Conservation (phyloP, 2,797 vertebrate genomes). For the Intellagama lesueurii region DNA sequence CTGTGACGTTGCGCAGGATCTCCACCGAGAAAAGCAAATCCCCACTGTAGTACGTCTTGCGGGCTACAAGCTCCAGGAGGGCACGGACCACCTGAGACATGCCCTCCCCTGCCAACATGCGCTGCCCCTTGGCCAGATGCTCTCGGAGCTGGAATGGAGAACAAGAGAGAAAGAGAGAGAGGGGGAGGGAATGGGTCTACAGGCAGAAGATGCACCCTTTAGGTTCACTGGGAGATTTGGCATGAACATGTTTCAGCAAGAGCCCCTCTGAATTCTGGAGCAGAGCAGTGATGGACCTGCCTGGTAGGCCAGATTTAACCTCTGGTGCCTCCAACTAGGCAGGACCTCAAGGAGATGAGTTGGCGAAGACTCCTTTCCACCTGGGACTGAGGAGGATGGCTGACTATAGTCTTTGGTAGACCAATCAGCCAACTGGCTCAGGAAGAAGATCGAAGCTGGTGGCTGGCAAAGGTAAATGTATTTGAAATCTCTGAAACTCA, state of each 20-base stretch:
- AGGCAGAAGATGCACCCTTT: background rate
- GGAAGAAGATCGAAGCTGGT: no score
- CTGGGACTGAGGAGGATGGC: no score
- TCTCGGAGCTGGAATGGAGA: slow-evolving; percentile 87
- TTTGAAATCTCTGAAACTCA: no score
- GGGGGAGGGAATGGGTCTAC: background rate
- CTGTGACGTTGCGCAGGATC: slow-evolving; percentile 99
- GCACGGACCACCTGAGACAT: slow-evolving; percentile 99
- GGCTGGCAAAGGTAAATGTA: no score
- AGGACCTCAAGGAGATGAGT: no score
- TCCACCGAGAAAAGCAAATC: slow-evolving; percentile 99
- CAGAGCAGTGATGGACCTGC: no score
- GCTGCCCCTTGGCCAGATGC: slow-evolving; percentile 98
- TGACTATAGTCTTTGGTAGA: no score
- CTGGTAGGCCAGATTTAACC: no score
- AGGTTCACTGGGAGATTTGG: background rate
- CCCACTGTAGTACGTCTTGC: slow-evolving; percentile 96
- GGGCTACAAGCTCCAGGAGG: slow-evolving; percentile 95
- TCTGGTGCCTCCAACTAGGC: no score
- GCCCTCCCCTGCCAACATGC: slow-evolving; percentile 97
- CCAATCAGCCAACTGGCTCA: no score
- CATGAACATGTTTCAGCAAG: background rate
- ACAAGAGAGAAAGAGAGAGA: slow-evolving; percentile 14
- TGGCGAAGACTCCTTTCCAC: no score
- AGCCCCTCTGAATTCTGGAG: background rate